Conservation (phyloP, 2,797 vertebrate genomes). For the Notoglanidium macrostoma region DNA sequence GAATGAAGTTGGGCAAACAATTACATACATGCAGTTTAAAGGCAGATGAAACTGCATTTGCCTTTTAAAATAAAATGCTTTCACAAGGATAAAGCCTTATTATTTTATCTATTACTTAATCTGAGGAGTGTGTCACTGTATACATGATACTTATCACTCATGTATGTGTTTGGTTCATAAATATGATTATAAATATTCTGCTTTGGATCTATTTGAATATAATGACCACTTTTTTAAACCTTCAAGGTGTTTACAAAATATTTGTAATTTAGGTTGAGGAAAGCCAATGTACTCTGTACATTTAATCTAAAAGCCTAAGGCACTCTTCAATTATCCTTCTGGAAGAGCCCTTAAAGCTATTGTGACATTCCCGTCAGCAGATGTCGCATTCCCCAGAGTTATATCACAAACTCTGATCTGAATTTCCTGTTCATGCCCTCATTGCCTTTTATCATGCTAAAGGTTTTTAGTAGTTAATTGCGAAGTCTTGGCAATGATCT, state of each 20-base stretch:
- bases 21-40: background rate
- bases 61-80: background rate
- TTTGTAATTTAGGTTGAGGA: background rate
- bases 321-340: background rate
- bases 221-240: background rate
- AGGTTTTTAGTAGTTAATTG: background rate
- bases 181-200: background rate
- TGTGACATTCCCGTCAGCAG: background rate
- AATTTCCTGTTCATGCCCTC: background rate
- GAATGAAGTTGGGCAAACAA: background rate
- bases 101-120: background rate
- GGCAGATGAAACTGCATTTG: background rate
- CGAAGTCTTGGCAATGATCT: background rate
- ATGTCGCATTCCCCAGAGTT: background rate
- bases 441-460: background rate
- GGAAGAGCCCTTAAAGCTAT: background rate
- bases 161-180: background rate
- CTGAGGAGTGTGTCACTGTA: background rate
- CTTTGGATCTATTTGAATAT: background rate
- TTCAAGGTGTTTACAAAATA: background rate
- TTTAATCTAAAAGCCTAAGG: background rate
- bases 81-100: background rate
- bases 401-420: background rate
- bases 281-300: background rate
- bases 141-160: background rate